Evolutionary conservation across 1,140 invertebrate species (phyloP), one percentile per base, ranked within the genome.

Genomic region (Neodiprion virginianus): DNA sequence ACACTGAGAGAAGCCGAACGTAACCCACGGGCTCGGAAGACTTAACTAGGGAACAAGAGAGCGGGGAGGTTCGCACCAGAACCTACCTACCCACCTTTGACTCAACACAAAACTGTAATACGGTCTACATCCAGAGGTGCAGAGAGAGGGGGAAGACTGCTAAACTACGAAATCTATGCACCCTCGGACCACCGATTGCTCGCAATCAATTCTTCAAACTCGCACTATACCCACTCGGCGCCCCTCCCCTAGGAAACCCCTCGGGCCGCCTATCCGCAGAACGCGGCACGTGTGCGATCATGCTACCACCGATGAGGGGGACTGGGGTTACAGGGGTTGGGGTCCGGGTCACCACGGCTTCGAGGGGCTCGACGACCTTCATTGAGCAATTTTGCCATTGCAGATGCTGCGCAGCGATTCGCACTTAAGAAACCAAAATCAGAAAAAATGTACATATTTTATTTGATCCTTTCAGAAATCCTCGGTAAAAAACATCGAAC

Each of bases 1-100:
- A 49, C 72, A 78, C 77, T 78, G 74, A 70, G 17, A 40, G 28
- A 40, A 40, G 28, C 28, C 28, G 28, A 61, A 61, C 53, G n/a
- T 17, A 61, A 69, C 67, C 61, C 61, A 69, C 67, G 5, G 61
- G 12, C 7, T 21, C 12, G 12, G 61, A 14, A 14, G 17, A 14
- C 61, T 65, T 40, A 40, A 40, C 28, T 40, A 40, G 28, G 28
- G 28, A 40, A 40, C 28, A 40, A 21, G 28, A 40, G 28, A 40
- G 28, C 28, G 28, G 28, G 28, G 28, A 40, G 28, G 5, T 40
- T 3, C 28, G 28, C 28, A 40, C 28, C 28, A 40, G 28, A 40
- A 40, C 28, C 28, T 40, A 40, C 28, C 28, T 40, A 40, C 28
- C 53, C n/a, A 61, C 53, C n/a, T 17, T 4, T 14, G 8, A 17